Evolutionary conservation across 2,797 vertebrate species (phyloP).

Genomic region (Fundulus diaphanus): DNA sequence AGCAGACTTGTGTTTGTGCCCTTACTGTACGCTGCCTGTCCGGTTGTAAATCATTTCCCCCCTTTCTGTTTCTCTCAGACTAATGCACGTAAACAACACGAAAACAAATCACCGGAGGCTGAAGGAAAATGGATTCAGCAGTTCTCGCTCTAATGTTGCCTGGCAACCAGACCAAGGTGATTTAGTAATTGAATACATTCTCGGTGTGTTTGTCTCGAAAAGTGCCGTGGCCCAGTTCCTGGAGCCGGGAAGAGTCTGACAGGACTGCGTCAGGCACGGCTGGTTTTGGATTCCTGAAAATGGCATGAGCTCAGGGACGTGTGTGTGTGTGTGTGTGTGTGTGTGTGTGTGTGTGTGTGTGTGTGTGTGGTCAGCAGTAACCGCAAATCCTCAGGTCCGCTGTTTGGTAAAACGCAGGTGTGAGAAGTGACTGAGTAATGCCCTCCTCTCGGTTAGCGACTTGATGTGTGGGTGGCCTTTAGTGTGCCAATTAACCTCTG

Average conservation of each 20-base stretch:
- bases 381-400: slow-evolving; percentile 14
- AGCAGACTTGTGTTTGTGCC: slow-evolving; percentile 24
- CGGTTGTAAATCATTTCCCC: slow-evolving; percentile 16
- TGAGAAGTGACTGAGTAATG: slow-evolving; percentile 23
- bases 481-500: slow-evolving; percentile 41
- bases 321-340: neutral
- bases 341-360: neutral
- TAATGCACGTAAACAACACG: slow-evolving; percentile 67
- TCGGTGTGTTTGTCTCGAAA: slow-evolving; percentile 51
- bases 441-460: slow-evolving; percentile 17
- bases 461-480: slow-evolving; percentile 34
- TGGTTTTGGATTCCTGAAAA: neutral
- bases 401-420: slow-evolving; percentile 15
- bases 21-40: slow-evolving; percentile 13
- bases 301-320: neutral
- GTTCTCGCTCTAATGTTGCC: slow-evolving; percentile 68
- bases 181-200: slow-evolving; percentile 64
- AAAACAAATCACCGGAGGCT: slow-evolving; percentile 61
- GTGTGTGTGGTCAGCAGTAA: neutral
- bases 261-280: slow-evolving; percentile 17
- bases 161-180: slow-evolving; percentile 73
- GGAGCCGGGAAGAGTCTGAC: slow-evolving; percentile 22
- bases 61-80: slow-evolving; percentile 22
- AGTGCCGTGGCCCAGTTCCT: slow-evolving; percentile 16
- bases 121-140: slow-evolving; percentile 59